Percentiles rank a stretch among this genome's conserved stretches.
phyloP scores from a whole-genome alignment of 2,113 vertebrate species.

The Hyperoodon ampullatus region DNA sequence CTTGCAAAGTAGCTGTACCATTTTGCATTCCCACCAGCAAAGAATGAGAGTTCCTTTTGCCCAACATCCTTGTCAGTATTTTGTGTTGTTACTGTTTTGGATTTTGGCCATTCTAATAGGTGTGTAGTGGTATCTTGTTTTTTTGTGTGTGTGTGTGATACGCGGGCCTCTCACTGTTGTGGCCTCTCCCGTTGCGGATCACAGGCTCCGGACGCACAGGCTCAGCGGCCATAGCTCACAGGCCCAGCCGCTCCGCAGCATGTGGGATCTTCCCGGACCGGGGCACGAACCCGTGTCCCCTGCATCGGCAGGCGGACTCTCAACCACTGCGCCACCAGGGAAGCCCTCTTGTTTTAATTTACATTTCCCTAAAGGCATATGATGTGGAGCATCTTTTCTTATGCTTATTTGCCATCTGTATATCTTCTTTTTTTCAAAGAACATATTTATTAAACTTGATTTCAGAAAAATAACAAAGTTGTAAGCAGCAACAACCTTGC shows the following conservation, averaged over 20 bases:
- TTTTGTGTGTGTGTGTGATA: too few species aligned
- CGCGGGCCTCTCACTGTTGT: too few species aligned
- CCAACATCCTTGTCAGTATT: background rate
- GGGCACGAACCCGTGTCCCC: too few species aligned
- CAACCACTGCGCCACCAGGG: too few species aligned
- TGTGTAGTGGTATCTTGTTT: background rate
- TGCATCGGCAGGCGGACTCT: too few species aligned
- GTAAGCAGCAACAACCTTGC: background rate
- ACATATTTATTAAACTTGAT: background rate
- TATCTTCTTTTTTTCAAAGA: background rate
- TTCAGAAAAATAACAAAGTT: background rate
- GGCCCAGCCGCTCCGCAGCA: too few species aligned
- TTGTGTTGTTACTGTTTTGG: background rate
- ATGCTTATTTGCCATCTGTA: background rate
- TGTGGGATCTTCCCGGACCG: too few species aligned
- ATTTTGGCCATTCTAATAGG: background rate
- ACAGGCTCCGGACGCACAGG: too few species aligned
- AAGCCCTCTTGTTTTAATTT: background rate
- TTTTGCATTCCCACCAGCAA: background rate
- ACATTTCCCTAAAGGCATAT: background rate
- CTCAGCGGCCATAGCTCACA: too few species aligned
- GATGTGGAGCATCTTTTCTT: background rate
- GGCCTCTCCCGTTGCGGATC: too few species aligned
- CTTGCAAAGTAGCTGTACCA: background rate
- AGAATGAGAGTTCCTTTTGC: background rate